A percentile compares a stretch with the other conserved stretches of the same genome.
phyloP scores from a whole-genome alignment of 1,140 invertebrate species.

The Lethocerus indicus region DNA sequence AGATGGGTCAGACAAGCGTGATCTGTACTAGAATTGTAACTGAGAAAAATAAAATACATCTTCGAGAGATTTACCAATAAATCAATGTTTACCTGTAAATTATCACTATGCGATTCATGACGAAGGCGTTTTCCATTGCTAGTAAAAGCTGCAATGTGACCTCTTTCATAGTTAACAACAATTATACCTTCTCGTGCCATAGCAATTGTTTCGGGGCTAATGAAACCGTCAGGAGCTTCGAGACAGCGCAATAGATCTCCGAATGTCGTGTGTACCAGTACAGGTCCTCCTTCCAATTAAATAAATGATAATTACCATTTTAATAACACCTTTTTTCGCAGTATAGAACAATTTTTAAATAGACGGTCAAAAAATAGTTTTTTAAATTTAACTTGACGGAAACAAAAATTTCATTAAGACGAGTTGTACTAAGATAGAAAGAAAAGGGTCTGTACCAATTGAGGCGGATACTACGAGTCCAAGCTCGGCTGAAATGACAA shows the following conservation, averaged over 20 bases:
- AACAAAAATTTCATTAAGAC: too few relatives aligned
- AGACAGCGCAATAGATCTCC: slow-evolving; percentile 88
- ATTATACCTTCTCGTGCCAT: slow-evolving; percentile 94
- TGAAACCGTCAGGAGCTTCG: slow-evolving; percentile 58
- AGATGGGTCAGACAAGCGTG: too few relatives aligned
- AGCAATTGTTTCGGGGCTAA: slow-evolving; percentile 77
- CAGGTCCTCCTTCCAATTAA: slow-evolving; percentile 12
- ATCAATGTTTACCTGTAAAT: slow-evolving; percentile 59
- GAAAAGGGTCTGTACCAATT: slow-evolving; percentile 38
- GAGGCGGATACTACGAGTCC: slow-evolving; percentile 94
- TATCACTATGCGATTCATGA: slow-evolving; percentile 83
- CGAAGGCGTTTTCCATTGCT: slow-evolving; percentile 77
- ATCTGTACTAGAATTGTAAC: too few relatives aligned
- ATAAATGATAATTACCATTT: slow-evolving; percentile 14
- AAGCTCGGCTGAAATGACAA: slow-evolving; percentile 93
- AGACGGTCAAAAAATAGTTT: neutral
- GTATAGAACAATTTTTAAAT: neutral
- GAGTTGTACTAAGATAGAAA: neutral
- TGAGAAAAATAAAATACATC: too few relatives aligned
- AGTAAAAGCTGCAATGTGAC: slow-evolving; percentile 82
- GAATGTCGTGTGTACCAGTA: slow-evolving; percentile 90
- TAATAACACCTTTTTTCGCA: neutral
- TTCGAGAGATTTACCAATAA: too few relatives aligned
- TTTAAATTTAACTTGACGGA: neutral
- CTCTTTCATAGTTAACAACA: slow-evolving; percentile 81